Evolutionary conservation across 2,888 invertebrate genomes (phyloP).

Genomic region (Catocala fraxini): DNA sequence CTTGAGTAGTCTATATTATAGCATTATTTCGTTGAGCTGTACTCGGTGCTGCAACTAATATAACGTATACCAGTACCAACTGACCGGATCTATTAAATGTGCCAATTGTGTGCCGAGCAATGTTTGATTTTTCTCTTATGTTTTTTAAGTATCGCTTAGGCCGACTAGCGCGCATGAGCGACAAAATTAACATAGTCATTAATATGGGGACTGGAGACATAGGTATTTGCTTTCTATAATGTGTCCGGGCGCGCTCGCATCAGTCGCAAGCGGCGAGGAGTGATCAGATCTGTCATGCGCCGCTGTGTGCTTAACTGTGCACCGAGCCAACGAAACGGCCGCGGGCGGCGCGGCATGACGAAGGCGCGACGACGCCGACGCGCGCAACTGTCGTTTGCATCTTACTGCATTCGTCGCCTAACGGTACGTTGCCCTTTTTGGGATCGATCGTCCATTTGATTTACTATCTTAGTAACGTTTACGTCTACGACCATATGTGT

Average conservation of each 20-base stretch:
- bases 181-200: slow-evolving; percentile 63
- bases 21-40: too few relatives aligned
- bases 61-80: too few relatives aligned
- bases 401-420: slow-evolving; percentile 67
- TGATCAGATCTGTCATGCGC: slow-evolving; percentile 56
- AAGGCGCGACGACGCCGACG: slow-evolving; percentile 17
- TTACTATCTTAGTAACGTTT: slow-evolving; percentile 52
- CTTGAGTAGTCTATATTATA: too few relatives aligned
- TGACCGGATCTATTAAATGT: background rate
- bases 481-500: slow-evolving; percentile 45
- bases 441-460: slow-evolving; percentile 62
- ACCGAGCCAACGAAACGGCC: background rate
- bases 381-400: slow-evolving; percentile 66
- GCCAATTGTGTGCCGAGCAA: slow-evolving; percentile 14
- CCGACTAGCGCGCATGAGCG: slow-evolving; percentile 48
- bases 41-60: too few relatives aligned
- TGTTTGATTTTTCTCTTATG: slow-evolving; percentile 40
- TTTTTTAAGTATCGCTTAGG: slow-evolving; percentile 49
- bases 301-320: slow-evolving; percentile 66
- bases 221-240: slow-evolving; percentile 67
- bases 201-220: slow-evolving; percentile 51
- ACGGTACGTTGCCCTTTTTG: slow-evolving; percentile 74
- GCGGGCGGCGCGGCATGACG: slow-evolving; percentile 28
- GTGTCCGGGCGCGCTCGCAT: slow-evolving; percentile 43
- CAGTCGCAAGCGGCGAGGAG: slow-evolving; percentile 14